Base-by-base conservation (phyloP, 2,797 vertebrate species). In the Pyrrhura leucotis region DNA sequence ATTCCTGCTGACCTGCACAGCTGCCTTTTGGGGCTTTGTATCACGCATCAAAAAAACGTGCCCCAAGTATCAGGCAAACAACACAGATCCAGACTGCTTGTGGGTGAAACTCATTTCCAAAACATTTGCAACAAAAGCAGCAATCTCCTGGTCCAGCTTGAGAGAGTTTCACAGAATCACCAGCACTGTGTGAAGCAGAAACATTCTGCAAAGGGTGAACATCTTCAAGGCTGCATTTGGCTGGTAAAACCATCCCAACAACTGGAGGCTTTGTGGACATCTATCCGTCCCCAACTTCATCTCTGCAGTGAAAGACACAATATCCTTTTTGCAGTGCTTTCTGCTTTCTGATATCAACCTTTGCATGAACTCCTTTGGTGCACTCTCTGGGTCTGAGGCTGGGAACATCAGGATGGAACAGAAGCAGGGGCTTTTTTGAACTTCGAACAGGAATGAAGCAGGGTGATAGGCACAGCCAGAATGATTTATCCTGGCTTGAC, bases 41-140 rank as follows among this genome's bases (percentile, higher is more conserved):
- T 73, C 47, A 67, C 12, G 8, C 4, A 33, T 1, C 67, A 53
- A 74, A 65, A 61, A 87, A 37, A 37, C 3, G 51, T 51, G 74
- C 39, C 82, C 81, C 17, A 48, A 50, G 82, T 95, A 86, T 71
- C 84, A 68, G 72, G 29, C 2, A 12, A 62, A 61, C 76, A 96
- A 85, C 85, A 76, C 76, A 51, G 94, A 94, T 73, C 78, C 82
- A 94, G 83, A 82, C 31, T 85, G 69, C 56, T 16, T 2, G 17
- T 92, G 89, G 88, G 17, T 93, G 89, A 91, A 97, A 96, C 74
- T 90, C n/a, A 56, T 94, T 85, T 93, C 95, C 53, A 28, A n/a
- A 85, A 92, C 84, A 62, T 95, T 33, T 85, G 40, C 67, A 86
- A 84, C 73, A 81, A 92, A 21, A 88, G 47, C 93, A 92, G 73